Conservation (phyloP, 2,888 invertebrate species). For the Pachliopta kotzebuea region DNA sequence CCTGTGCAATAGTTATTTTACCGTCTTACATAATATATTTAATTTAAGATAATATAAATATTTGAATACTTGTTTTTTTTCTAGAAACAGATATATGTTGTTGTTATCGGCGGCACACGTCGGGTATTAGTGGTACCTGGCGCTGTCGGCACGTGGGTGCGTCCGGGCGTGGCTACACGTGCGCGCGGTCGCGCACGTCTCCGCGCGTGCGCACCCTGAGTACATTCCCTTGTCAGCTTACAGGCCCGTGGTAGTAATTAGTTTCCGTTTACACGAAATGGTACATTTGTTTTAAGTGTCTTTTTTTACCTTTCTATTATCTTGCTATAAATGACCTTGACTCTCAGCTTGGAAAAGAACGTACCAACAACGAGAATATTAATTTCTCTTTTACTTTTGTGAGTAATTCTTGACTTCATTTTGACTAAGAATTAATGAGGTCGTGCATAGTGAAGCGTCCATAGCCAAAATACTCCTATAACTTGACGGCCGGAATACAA, state of each 20-base stretch:
- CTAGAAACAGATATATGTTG: conserved; percentile 1
- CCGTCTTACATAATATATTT: background rate
- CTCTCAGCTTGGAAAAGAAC: too few species aligned
- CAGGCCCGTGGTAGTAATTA: conserved; percentile 19
- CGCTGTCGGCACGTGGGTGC: conserved; percentile 54
- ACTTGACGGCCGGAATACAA: too few species aligned
- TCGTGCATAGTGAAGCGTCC: background rate
- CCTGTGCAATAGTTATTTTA: background rate
- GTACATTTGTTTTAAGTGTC: background rate
- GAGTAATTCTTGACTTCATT: too few species aligned
- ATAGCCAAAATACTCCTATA: too few species aligned
- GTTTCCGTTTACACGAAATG: conserved; percentile 18
- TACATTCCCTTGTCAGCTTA: conserved; percentile 42
- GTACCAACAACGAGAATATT: too few species aligned
- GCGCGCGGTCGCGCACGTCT: conserved; percentile 49
- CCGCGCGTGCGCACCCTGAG: conserved; percentile 40
- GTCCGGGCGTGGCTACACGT: conserved; percentile 58
- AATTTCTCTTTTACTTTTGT: background rate
- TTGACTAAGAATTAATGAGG: too few species aligned
- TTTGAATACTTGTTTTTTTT: conserved; percentile 4
- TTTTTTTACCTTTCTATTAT: background rate
- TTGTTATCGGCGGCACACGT: conserved; percentile 32
- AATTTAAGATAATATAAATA: background rate
- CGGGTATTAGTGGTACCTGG: conserved; percentile 46
- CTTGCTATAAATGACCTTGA: background rate